Evolutionary conservation across 2,797 vertebrate species (phyloP).

Genomic region (Cyclura pinguis): DNA sequence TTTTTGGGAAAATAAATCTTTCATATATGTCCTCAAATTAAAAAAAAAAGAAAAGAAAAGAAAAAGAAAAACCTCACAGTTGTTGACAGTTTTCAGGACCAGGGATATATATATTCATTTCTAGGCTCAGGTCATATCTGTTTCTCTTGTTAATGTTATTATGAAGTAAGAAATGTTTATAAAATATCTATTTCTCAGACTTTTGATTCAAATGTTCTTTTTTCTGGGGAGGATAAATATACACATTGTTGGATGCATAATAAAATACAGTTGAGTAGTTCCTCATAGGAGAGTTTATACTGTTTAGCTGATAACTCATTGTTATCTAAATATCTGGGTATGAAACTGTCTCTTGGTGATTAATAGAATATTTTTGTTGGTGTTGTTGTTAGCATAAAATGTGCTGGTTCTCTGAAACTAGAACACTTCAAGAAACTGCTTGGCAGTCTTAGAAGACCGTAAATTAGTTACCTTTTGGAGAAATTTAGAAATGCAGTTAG

Average conservation of each 20-base stretch:
- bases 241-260: too few species aligned
- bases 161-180: too few species aligned
- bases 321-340: neutral
- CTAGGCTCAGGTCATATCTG: too few species aligned
- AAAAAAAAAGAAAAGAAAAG: too few species aligned
- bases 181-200: neutral
- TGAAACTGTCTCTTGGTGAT: neutral
- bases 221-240: too few species aligned
- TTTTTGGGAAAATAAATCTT: too few species aligned
- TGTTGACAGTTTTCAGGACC: too few species aligned
- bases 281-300: neutral
- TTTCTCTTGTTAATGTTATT: too few species aligned
- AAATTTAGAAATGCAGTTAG: slow-evolving; percentile 41
- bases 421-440: neutral
- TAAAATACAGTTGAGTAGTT: too few species aligned
- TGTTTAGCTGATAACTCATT: neutral
- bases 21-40: too few species aligned
- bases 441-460: slow-evolving; percentile 35
- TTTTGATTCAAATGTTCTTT: neutral
- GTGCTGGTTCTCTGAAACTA: slow-evolving; percentile 36
- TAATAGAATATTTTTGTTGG: neutral
- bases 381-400: neutral
- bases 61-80: too few species aligned
- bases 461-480: slow-evolving; percentile 34
- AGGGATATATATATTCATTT: too few species aligned